Conservation (phyloP, 2,888 invertebrate species). For the Anoncus sp. region DNA sequence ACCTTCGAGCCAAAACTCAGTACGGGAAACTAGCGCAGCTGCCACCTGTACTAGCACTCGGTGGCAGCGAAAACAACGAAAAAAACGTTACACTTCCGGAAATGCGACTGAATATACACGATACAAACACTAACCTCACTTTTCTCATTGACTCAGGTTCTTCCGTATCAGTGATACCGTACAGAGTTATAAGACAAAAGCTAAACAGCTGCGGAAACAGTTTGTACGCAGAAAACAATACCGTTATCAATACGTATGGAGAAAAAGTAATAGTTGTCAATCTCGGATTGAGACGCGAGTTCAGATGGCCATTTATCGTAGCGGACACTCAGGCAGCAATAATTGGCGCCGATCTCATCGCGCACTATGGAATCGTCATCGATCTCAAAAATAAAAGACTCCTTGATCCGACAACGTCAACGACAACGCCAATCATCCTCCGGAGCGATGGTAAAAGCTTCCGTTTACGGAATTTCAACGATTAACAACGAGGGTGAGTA, state of each 20-base stretch:
- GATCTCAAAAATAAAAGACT: not conserved
- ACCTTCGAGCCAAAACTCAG: not conserved
- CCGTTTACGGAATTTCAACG: not conserved
- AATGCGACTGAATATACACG: no score
- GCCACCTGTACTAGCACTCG: not conserved
- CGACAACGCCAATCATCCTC: no score
- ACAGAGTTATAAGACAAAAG: no score
- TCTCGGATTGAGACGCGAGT: not conserved
- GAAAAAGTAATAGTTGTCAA: not conserved
- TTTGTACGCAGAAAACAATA: not conserved
- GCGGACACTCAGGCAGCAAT: not conserved
- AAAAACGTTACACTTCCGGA: no score
- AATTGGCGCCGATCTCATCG: not conserved
- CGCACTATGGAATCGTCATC: not conserved
- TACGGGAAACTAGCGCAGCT: not conserved
- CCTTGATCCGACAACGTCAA: not conserved
- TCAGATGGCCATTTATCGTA: not conserved
- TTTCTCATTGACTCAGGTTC: no score
- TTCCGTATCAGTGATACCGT: no score
- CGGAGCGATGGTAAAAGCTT: not conserved
- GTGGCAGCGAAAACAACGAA: slow-evolving; percentile 14
- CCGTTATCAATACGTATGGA: not conserved
- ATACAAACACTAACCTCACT: no score
- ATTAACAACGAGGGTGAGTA: not conserved
- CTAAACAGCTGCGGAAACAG: no score